phyloP scores from a whole-genome alignment of 2,113 vertebrate species.

The Paratilapia polleni region DNA sequence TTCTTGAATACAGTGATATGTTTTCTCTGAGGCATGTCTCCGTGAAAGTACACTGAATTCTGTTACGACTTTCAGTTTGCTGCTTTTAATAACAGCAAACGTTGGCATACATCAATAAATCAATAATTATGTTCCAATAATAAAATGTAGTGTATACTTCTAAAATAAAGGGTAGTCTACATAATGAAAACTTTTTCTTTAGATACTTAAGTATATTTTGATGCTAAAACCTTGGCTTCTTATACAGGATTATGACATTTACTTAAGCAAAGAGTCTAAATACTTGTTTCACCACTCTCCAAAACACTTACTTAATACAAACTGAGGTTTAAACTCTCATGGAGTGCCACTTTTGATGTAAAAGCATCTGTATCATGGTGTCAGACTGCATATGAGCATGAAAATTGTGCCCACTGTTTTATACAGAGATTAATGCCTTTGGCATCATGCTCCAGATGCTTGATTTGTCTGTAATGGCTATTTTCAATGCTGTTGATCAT shows the following conservation, averaged over 20 bases:
- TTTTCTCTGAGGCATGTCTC: neutral
- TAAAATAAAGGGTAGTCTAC: neutral
- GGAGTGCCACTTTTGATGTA: neutral
- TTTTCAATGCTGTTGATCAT: no score
- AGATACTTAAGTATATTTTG: neutral
- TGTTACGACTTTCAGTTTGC: neutral
- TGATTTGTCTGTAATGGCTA: no score
- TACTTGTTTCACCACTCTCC: neutral
- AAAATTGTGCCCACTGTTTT: neutral
- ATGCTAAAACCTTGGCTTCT: neutral
- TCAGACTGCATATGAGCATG: fast-evolving
- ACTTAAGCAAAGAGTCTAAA: neutral
- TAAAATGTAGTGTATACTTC: neutral
- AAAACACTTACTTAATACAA: neutral
- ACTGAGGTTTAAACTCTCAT: neutral
- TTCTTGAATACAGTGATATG: neutral
- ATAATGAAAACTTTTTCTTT: neutral
- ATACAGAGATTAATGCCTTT: neutral
- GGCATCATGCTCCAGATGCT: no score
- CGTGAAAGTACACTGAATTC: no score
- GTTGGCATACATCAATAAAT: neutral
- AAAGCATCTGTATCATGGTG: fast-evolving
- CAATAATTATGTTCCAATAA: neutral
- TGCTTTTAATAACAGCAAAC: neutral
- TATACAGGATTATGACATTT: neutral